Evolutionary conservation across 2,797 vertebrate species (phyloP), one percentile per base, ranked within the genome.

Genomic region (Paratrypauchen microcephalus): DNA sequence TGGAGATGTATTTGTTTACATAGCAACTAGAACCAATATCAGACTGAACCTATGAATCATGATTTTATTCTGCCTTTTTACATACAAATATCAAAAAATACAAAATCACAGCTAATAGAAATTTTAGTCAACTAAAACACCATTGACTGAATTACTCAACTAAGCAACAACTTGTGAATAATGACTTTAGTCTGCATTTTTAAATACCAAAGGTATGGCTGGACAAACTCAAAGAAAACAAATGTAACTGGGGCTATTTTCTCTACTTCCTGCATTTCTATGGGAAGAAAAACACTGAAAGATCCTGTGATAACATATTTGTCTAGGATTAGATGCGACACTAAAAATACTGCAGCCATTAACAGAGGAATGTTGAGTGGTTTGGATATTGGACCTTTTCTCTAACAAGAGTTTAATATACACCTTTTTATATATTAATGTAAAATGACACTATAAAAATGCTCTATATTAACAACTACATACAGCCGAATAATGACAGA

Each of bases 171-270:
- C 32, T 9, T 36, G 32, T 36, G 32, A 36, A 36, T 36, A 36
- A 9, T 36, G 1, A 36, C 0, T 36, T 36, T 36, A 9, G 9
- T 36, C 8, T 8, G 32, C 32, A 36, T 36, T 36, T 36, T 36
- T 8, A 36, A 36, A 36, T 36, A 36, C 32, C 32, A 36, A 36
- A 36, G 63, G 68, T 58, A 47, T 36, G 52, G 58, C 13, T 39
- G 28, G 64, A 61, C 68, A 77, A 39, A 73, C 26, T 73, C 3
- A 70, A 15, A 60, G 47, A 62, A 57, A 66, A 65, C 56, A 47
- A 62, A 36, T 71, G 60, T 63, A n/a, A 78, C 69, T 39, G 64
- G 16, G 75, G 66, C 24, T 45, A 52, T 39, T 80, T 71, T 74
- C 73, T 71, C 54, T 3, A 71, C 24, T 68, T 59, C 69, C 74